Evolutionary conservation across 1,140 invertebrate genomes (phyloP), one percentile per base, ranked within the genome.

Genomic region (Reticulitermes speratus): DNA sequence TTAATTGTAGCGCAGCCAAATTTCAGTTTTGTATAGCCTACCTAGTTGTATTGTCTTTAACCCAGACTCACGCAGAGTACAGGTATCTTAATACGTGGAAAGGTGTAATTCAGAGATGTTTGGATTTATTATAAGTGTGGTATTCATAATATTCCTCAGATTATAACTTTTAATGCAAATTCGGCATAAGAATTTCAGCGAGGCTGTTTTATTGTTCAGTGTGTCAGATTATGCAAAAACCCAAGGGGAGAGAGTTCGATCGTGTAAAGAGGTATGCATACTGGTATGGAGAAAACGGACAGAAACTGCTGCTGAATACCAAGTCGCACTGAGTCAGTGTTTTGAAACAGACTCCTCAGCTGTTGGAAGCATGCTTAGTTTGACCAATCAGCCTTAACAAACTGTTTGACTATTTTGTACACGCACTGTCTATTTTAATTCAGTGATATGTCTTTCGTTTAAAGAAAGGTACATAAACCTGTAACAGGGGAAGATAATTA

Each of bases 321-420:
- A 75, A 75, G n/a, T 30, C 9, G 65, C 65, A 75, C n/a, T 75
- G 65, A 75, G 65, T 75, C 65, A 75, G n/a, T n/a, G 65, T 75
- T 75, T 75, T 75, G 65, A 75, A 75, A 75, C 25, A 8, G 65
- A n/a, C 25, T 75, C 25, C n/a, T 75, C 65, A 75, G 65, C 65
- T 75, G 65, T 75, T 75, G n/a, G 3, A 30, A 8, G n/a, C 65
- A 25, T 75, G 65, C 25, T 30, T 25, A 75, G 7, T 30, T 30
- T 75, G 30, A 75, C 65, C n/a, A 75, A 75, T 75, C 65, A 75
- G n/a, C 7, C n/a, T 75, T 75, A 75, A 75, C 9, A 75, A 75
- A 75, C 6, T 75, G 65, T 30, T 30, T 65, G 7, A 65, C 25
- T 19, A 65, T 75, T 75, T n/a, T 30, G 6, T 75, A 11, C 65